These are phyloP conservation scores for Eupithecia exiguata DNA, from an alignment of 2,888 invertebrate species.

Conservation along the genomic window DNA sequence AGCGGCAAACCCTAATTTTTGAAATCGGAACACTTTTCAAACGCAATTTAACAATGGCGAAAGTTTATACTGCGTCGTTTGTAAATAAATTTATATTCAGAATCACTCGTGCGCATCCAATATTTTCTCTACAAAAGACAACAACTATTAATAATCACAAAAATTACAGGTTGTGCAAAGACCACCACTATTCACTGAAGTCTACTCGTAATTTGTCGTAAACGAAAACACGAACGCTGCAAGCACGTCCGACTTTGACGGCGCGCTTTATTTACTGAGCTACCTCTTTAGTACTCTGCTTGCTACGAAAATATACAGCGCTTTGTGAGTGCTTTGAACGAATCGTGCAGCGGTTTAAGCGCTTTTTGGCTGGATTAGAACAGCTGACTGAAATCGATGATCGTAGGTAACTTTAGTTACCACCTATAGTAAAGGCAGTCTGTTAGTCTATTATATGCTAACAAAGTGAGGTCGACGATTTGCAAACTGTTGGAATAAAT, in stretches of 20 bases:
- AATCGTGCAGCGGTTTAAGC: slow-evolving; percentile 49
- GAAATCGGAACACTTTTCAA: slow-evolving; percentile 33
- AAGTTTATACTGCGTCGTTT: slow-evolving; percentile 53
- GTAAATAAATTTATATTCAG: slow-evolving; percentile 32
- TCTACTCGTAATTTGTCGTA: slow-evolving; percentile 29
- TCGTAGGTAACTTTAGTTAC: slow-evolving; percentile 12
- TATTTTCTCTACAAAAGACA: slow-evolving; percentile 52
- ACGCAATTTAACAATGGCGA: slow-evolving; percentile 56
- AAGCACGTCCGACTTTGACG: slow-evolving; percentile 63
- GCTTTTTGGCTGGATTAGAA: slow-evolving; percentile 42
- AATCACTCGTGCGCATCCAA: slow-evolving; percentile 74
- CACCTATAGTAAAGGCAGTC: not conserved
- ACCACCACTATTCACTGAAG: slow-evolving; percentile 36
- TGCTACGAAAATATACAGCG: slow-evolving; percentile 54
- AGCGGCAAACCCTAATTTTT: slow-evolving; percentile 16
- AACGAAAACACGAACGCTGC: slow-evolving; percentile 55
- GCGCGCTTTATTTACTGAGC: slow-evolving; percentile 67
- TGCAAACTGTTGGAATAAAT: slow-evolving; percentile 14
- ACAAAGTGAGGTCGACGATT: slow-evolving; percentile 31
- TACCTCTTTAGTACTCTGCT: slow-evolving; percentile 49
- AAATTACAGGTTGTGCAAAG: slow-evolving; percentile 14
- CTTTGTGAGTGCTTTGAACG: slow-evolving; percentile 47
- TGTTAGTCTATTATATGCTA: slow-evolving; percentile 25
- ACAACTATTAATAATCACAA: slow-evolving; percentile 39
- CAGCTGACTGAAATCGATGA: slow-evolving; percentile 40